Evolutionary conservation across 2,113 vertebrate genomes (phyloP), one percentile per base, ranked within the genome.

Genomic region (Carassius carassius): DNA sequence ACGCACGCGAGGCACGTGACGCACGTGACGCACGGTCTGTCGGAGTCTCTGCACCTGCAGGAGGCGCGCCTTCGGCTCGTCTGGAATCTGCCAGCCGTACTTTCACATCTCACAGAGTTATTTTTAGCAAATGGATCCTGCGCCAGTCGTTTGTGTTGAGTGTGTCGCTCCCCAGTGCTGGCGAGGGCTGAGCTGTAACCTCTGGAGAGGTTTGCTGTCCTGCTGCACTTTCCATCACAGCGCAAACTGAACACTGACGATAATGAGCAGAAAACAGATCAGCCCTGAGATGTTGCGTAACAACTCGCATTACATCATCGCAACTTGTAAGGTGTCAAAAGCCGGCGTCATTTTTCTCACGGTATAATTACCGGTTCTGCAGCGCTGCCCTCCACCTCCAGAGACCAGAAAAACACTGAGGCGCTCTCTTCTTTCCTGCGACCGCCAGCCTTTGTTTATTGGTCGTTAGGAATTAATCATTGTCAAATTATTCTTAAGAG

Each of bases 391-490:
- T 44, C 9, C 1, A 12, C 23, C 84, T 77, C 84, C 14, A 35
- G 78, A 87, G 79, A 82, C 51, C n/a, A 29, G 2, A 14, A 41
- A 86, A 84, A 88, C 58, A 56, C 87, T 19, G 51, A 83, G 85
- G 41, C 89, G 81, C 87, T 69, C 80, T 63, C 69, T 90, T 58
- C 85, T 51, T 84, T 90, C 84, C 86, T 93, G 83, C 90, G 80
- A 93, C 92, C 89, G 84, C 86, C 91, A 90, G 70, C 49, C 84
- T 94, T 94, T 94, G 89, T 94, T 95, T 95, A 93, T 85, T 74
- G 62, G 58, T 93, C 89, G 92, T 94, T 89, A 90, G 90, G 93
- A 95, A 94, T 94, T 94, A 95, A 95, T 96, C 94, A 95, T 73
- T 94, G 90, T 86, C 92, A 91, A 29, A 90, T 78, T 74, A 91